Evolutionary conservation across 2,888 invertebrate species (phyloP), one percentile per base, ranked within the genome.

Genomic region (Pomacea canaliculata): DNA sequence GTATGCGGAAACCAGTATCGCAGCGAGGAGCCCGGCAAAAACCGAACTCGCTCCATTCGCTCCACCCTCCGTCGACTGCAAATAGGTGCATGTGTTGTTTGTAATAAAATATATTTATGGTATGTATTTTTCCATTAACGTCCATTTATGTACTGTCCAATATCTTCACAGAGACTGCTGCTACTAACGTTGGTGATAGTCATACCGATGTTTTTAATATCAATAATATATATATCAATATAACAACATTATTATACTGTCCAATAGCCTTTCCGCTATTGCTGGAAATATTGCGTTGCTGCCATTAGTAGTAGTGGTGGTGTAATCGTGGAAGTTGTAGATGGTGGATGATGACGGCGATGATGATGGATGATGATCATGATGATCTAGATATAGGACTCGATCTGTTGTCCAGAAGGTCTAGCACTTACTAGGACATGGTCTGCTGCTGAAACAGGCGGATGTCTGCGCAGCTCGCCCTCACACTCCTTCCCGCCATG

Each of bases 1-100:
- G 80, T 19, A 86, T 79, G 51, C 84, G 81, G 75, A 79, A 80
- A 5, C 89, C 89, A 46, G 74, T 71, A 23, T 81, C 79, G 79
- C 89, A 89, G 13, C 85, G 83, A 18, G 79, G 77, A 2, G 87
- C 86, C 27, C 83, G 81, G 80, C 89, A 89, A 70, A 82, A 78
- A 8, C 87, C 88, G 69, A 82, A 88, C 63, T 80, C 82, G 7
- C 84, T 83, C 89, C 89, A 89, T 19, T 83, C 80, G 5, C 86
- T 83, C 89, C 89, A 89, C 3, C 83, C 84, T 0, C 89, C 89
- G 70, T 89, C 81, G 23, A 88, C 89, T 89, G 76, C 46, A 81
- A 73, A 63, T 16, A 68, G 19, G 46, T 27, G 70, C 12, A n/a
- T 2, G 16, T 18, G 23, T 27, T 27, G 3, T 18, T 19, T 62